Evolutionary conservation across 2,888 invertebrate species (phyloP).

Genomic region (Acanthopleura granulata): DNA sequence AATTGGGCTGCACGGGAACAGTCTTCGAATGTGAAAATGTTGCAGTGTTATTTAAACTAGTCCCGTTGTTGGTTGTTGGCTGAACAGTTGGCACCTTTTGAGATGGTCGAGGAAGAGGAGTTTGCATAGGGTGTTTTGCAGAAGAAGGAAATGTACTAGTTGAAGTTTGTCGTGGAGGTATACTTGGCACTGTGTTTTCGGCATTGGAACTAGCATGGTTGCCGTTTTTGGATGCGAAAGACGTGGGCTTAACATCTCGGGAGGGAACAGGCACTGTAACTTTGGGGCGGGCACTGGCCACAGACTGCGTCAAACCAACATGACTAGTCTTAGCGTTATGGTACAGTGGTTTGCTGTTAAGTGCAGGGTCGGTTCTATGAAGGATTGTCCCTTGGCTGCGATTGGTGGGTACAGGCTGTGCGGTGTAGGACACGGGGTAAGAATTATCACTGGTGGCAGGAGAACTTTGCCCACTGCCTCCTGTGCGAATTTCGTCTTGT

Average conservation of each 20-base stretch:
- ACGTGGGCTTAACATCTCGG: neutral
- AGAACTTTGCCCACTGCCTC: slow-evolving; percentile 65
- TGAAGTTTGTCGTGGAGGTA: neutral
- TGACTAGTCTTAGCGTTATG: neutral
- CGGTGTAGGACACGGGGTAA: neutral
- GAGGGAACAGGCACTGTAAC: neutral
- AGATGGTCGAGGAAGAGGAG: neutral
- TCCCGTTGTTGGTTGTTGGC: neutral
- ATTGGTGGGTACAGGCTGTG: neutral
- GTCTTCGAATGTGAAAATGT: neutral
- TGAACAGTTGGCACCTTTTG: neutral
- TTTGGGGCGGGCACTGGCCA: neutral
- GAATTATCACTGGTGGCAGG: slow-evolving; percentile 60
- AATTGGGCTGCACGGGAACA: neutral
- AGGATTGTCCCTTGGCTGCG: neutral
- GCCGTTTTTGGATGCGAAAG: neutral
- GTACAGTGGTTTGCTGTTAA: neutral
- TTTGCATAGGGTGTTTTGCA: slow-evolving; percentile 16
- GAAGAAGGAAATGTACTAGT: neutral
- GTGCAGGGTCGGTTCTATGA: neutral
- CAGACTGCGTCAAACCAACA: neutral
- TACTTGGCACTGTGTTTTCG: neutral
- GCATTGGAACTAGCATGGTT: neutral
- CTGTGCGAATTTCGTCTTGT: slow-evolving; percentile 56
- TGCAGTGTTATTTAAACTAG: neutral